A percentile compares a stretch with the other conserved stretches of the same genome.
Conservation (phyloP, 2,797 vertebrate species). For the Cirrhinus mrigala region DNA sequence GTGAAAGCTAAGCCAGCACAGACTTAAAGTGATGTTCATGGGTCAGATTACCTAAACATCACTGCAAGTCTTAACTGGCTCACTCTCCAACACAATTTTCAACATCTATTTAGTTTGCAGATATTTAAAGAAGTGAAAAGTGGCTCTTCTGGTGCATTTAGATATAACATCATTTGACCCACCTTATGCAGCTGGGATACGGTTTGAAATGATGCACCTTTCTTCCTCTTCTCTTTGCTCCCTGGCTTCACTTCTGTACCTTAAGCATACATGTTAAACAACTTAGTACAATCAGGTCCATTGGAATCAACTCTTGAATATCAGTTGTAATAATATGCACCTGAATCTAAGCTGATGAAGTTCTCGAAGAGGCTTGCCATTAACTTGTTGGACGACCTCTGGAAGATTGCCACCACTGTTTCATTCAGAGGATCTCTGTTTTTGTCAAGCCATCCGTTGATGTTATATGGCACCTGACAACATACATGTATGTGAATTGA, state of each 20-base stretch:
- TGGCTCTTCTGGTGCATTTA: slow-evolving; percentile 9
- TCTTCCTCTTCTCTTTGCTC: slow-evolving; percentile 89
- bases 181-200: slow-evolving; percentile 96
- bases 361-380: slow-evolving; percentile 88
- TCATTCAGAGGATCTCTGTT: slow-evolving; percentile 95
- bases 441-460: slow-evolving; percentile 92
- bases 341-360: slow-evolving; percentile 83
- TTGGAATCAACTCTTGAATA: neutral
- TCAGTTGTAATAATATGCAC: slow-evolving; percentile 65
- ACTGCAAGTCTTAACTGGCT: slow-evolving; percentile 94
- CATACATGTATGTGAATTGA: neutral
- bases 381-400: slow-evolving; percentile 92
- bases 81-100: slow-evolving; percentile 71
- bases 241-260: slow-evolving; percentile 81
- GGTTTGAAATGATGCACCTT: slow-evolving; percentile 92
- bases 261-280: slow-evolving; percentile 41
- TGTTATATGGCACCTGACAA: slow-evolving; percentile 90
- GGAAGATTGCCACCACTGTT: slow-evolving; percentile 88
- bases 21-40: slow-evolving; percentile 97
- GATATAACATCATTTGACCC: slow-evolving; percentile 53
- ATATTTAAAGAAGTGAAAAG: neutral
- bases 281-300: neutral
- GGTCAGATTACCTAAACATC: slow-evolving; percentile 90
- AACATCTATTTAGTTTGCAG: neutral
- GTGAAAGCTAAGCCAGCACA: slow-evolving; percentile 86